Percentiles rank a stretch among this genome's conserved stretches.
Evolutionary conservation across 2,888 invertebrate species (phyloP).

Genomic region (Trichopria drosophilae): DNA sequence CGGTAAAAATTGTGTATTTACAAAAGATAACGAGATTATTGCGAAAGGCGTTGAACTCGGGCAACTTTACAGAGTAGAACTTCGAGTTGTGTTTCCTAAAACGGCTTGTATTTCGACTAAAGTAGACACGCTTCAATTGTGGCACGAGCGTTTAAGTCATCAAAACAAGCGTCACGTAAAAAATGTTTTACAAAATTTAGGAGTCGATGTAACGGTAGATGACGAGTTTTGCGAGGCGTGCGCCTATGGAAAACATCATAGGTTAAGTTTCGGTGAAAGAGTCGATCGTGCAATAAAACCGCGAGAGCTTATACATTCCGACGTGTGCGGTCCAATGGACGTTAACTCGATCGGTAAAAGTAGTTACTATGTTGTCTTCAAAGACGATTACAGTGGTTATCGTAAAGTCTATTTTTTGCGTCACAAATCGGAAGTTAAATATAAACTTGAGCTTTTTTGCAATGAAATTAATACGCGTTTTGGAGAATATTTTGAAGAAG

Average conservation of each 20-base stretch:
- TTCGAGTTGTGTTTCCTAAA: constrained; percentile 8
- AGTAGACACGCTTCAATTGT: constrained; percentile 6
- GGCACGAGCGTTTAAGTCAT: constrained; percentile 19
- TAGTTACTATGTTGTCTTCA: constrained; percentile 4
- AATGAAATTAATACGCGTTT: not conserved
- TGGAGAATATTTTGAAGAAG: not conserved
- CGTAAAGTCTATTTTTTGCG: not conserved
- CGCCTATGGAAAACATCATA: constrained; percentile 8
- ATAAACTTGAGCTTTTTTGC: not conserved
- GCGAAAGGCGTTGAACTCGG: constrained; percentile 17
- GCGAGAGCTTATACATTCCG: constrained; percentile 5
- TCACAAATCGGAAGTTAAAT: not conserved
- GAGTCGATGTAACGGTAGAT: not conserved
- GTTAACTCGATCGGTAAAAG: not conserved
- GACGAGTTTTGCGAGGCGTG: constrained; percentile 9
- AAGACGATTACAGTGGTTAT: constrained; percentile 18
- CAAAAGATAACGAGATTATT: constrained; percentile 4
- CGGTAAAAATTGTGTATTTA: constrained; percentile 14
- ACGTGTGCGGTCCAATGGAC: constrained; percentile 1
- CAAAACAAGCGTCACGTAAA: constrained; percentile 12
- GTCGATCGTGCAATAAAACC: constrained; percentile 3
- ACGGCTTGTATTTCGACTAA: not conserved
- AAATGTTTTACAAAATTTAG: constrained; percentile 1
- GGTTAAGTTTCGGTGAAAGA: constrained; percentile 4
- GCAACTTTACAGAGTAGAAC: constrained; percentile 18